Evolutionary conservation across 2,113 vertebrate species (phyloP).

Genomic region (Apodemus speciosus): DNA sequence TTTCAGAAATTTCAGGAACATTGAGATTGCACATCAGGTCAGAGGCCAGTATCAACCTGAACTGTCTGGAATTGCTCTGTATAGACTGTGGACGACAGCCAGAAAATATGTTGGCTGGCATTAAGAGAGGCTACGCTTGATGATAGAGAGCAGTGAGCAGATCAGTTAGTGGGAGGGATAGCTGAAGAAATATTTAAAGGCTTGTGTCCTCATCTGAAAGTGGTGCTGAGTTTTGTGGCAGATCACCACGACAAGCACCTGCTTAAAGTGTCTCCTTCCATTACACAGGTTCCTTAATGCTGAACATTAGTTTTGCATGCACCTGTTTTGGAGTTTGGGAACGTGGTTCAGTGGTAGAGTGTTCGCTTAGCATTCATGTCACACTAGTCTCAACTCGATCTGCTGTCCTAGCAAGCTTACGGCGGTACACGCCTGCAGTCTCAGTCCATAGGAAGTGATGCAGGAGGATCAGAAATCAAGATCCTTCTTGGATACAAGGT

Average conservation of each 20-base stretch:
- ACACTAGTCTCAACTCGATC: background rate
- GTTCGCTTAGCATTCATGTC: background rate
- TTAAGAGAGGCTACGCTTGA: background rate
- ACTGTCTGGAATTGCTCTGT: background rate
- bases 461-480: background rate
- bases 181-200: background rate
- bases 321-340: background rate
- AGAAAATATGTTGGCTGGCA: background rate
- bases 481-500: background rate
- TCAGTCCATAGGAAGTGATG: background rate
- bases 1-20: background rate
- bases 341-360: background rate
- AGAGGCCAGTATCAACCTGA: background rate
- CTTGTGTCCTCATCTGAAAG: background rate
- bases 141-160: background rate
- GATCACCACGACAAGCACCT: background rate
- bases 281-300: background rate
- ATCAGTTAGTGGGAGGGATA: background rate
- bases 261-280: background rate
- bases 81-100: background rate
- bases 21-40: background rate
- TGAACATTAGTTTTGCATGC: background rate
- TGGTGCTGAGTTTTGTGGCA: background rate
- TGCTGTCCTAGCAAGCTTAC: accelerated
- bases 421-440: background rate